Conservation (phyloP, 1,140 invertebrate species). For the Drosophila ercepeae region DNA sequence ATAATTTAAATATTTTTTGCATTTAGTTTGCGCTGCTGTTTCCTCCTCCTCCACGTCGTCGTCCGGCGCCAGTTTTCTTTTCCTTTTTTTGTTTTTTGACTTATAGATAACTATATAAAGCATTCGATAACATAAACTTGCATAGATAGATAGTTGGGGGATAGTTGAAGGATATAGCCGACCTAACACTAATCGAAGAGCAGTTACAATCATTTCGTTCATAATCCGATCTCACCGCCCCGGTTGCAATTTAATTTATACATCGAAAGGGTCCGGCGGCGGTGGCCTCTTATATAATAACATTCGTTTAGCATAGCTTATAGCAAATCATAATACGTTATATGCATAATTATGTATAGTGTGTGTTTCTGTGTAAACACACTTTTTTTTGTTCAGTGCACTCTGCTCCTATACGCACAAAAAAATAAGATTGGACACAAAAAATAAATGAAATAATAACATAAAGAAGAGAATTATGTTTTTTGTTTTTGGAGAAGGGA, state of each 20-base stretch:
- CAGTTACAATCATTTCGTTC: slow-evolving; percentile 54
- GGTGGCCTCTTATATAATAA: slow-evolving; percentile 30
- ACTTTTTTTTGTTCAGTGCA: slow-evolving; percentile 34
- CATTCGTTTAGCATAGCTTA: slow-evolving; percentile 68
- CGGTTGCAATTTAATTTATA: slow-evolving; percentile 72
- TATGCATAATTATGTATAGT: slow-evolving; percentile 50
- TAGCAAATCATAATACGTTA: slow-evolving; percentile 80
- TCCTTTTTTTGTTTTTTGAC: slow-evolving; percentile 24
- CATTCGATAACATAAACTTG: slow-evolving; percentile 71
- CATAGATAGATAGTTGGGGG: slow-evolving; percentile 54
- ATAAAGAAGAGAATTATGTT: slow-evolving; percentile 25
- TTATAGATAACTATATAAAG: slow-evolving; percentile 75
- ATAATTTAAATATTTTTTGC: slow-evolving; percentile 73
- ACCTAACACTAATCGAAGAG: slow-evolving; percentile 54
- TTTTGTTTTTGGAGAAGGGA: slow-evolving; percentile 7
- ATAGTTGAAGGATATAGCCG: slow-evolving; percentile 46
- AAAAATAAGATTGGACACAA: slow-evolving; percentile 55
- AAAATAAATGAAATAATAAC: slow-evolving; percentile 52
- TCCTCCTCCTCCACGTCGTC: slow-evolving; percentile 20
- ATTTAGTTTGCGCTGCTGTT: slow-evolving; percentile 33
- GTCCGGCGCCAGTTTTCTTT: slow-evolving; percentile 17
- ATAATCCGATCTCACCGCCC: slow-evolving; percentile 12
- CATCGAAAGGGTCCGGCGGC: slow-evolving; percentile 41
- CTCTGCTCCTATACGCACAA: slow-evolving; percentile 32
- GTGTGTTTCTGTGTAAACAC: slow-evolving; percentile 10